Evolutionary conservation across 1,140 invertebrate genomes (phyloP), one percentile per base, ranked within the genome.

Genomic region (Apis mellifera): DNA sequence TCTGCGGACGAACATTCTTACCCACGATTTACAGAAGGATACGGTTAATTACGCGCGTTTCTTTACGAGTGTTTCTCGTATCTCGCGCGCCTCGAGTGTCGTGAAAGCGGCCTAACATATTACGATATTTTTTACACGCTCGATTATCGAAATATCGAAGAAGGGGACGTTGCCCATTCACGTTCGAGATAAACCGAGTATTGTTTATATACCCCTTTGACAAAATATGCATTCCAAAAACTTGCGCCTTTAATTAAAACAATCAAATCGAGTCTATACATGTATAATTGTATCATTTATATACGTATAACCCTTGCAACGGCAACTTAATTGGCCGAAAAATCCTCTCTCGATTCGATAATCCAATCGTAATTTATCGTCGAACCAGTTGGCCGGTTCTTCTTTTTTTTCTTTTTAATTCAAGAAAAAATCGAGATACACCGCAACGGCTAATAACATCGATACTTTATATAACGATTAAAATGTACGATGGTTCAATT

Each of bases 1-100:
- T 74, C 62, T 23, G 19, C 21, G 21, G 17, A 32, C 4, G 48
- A 73, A 42, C 59, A 21, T 15, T 42, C 4, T 17, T 8, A 3
- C 48, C 9, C 59, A 73, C 59, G 52, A 54, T 79, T 79, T 65
- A 48, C 59, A 23, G 54, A 75, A 57, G 69, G 72, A 21, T 23
- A 42, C 23, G 19, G 60, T 68, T 81, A 81, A 81, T 81, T 81
- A 81, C 59, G n/a, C 62, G 78, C 13, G 62, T 68, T 42, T 81
- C 62, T 75, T 81, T 75, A 68, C 72, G 71, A 66, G 19, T 54
- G 4, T 50, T 13, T 42, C 11, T 9, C 32, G 32, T 11, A 42
- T 65, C 59, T 65, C 59, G 50, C 26, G 59, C 21, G 19, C 50
- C 54, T 74, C n/a, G 11, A 23, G 42, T 59, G 50, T 50, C 78